Evolutionary conservation across 2,888 invertebrate genomes (phyloP), one percentile per base, ranked within the genome.

Genomic region (Melanophora roralis): DNA sequence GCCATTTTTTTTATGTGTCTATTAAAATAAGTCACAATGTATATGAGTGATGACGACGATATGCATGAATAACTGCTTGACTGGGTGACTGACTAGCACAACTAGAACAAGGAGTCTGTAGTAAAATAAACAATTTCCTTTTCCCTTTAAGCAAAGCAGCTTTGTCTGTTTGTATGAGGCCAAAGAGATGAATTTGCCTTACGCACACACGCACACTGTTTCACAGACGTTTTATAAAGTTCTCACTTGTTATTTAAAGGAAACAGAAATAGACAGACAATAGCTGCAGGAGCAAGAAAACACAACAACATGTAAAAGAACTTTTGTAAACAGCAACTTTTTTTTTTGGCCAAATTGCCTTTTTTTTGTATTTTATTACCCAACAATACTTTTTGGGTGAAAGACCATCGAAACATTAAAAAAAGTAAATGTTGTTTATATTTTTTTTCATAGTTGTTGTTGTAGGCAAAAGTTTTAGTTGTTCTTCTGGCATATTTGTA

Each of bases 21-120:
- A 21, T 49, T 32, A 60, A 11, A 36, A 27, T 6, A 53, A 43
- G 21, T 43, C 19, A 62, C 51, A 34, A 40, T 43, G 32, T 62
- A 34, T 62, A 14, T 21, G 62, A n/a, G n/a, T n/a, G n/a, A n/a
- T 45, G 11, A 45, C 40, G 27, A 27, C n/a, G 40, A 16, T 7
- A 11, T 38, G n/a, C 5, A 51, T 23, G 49, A 21, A 32, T 23
- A 16, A 1, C 11, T 38, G n/a, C 5, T 38, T 23, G 49, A 21
- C 47, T 23, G 16, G 19, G 14, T 19, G 14, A 40, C 34, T 38
- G n/a, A 40, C 21, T 27, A 38, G 53, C n/a, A 64, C 32, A 76
- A 69, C 38, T 64, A 57, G 76, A 57, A 71, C 69, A 77, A 71
- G 64, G 57, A 77, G 69, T 77, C 76, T 71, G 49, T 6, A 43